phyloP scores from a whole-genome alignment of 2,797 vertebrate species.

The Sebastes ruberrimus region DNA sequence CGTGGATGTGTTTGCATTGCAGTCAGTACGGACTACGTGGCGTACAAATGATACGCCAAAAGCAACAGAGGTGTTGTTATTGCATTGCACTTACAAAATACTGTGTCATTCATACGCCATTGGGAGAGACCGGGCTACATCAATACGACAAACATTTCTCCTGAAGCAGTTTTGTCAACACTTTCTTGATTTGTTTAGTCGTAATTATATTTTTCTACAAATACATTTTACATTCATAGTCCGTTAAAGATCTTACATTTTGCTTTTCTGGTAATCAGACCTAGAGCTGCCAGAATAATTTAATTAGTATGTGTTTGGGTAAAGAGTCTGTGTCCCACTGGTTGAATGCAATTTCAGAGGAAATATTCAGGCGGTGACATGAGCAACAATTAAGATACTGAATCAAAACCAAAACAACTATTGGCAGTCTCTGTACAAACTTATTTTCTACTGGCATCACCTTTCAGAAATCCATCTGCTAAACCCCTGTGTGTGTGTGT shows the following conservation, averaged over 20 bases:
- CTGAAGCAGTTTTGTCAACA: neutral
- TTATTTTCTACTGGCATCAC: neutral
- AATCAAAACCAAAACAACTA: constrained; percentile 5
- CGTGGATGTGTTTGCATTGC: neutral
- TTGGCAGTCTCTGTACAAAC: neutral
- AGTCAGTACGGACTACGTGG: neutral
- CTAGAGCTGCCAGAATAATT: neutral
- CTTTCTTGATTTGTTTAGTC: neutral
- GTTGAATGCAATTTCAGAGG: neutral
- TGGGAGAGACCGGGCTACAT: neutral
- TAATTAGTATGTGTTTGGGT: neutral
- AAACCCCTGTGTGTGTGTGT: neutral
- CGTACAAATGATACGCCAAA: neutral
- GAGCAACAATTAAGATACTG: neutral
- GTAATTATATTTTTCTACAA: neutral
- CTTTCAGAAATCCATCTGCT: neutral
- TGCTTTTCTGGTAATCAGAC: neutral
- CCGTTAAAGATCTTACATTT: neutral
- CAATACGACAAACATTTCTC: neutral
- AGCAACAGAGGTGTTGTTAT: neutral
- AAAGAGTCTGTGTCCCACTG: neutral
- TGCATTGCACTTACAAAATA: no score
- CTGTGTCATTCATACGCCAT: no score
- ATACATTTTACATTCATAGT: neutral
- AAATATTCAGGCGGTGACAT: neutral